Conservation (phyloP, 2,888 invertebrate genomes). For the Agrilus cyanescens region DNA sequence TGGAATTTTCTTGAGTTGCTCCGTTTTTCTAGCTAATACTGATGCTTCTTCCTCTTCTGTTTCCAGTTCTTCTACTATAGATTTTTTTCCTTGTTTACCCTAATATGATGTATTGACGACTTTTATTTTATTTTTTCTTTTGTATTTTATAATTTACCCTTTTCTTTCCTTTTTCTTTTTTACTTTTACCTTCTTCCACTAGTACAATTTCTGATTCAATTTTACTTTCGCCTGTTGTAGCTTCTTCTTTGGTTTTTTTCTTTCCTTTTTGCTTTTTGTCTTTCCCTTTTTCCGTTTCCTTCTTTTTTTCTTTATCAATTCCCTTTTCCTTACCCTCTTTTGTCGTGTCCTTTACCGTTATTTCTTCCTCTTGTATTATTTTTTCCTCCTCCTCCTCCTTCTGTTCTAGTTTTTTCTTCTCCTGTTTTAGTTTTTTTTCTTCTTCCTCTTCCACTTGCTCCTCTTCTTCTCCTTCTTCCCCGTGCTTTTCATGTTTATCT, state of each 20-base stretch:
- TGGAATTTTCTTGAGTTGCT: too few relatives aligned
- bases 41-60: neutral
- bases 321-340: slow-evolving; percentile 19
- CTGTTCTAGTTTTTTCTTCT: slow-evolving; percentile 12
- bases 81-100: slow-evolving; percentile 6
- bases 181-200: slow-evolving; percentile 23
- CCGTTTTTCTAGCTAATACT: neutral
- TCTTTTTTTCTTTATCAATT: slow-evolving; percentile 17
- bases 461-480: neutral
- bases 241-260: slow-evolving; percentile 28
- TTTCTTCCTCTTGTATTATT: neutral
- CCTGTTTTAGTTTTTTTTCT: slow-evolving; percentile 18
- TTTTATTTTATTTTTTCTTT: slow-evolving; percentile 4
- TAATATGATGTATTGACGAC: slow-evolving; percentile 7
- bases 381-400: neutral
- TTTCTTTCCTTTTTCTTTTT: slow-evolving; percentile 19
- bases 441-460: slow-evolving; percentile 1
- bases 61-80: neutral
- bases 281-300: slow-evolving; percentile 29
- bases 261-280: slow-evolving; percentile 26
- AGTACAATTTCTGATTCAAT: too few relatives aligned
- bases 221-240: too few relatives aligned
- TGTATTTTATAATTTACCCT: slow-evolving; percentile 1
- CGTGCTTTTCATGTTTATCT: neutral
- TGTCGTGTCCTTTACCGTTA: slow-evolving; percentile 6